These are phyloP conservation scores for Lepidostoma basale DNA, from an alignment of 1,140 invertebrate genomes.

Conservation along the genomic window DNA sequence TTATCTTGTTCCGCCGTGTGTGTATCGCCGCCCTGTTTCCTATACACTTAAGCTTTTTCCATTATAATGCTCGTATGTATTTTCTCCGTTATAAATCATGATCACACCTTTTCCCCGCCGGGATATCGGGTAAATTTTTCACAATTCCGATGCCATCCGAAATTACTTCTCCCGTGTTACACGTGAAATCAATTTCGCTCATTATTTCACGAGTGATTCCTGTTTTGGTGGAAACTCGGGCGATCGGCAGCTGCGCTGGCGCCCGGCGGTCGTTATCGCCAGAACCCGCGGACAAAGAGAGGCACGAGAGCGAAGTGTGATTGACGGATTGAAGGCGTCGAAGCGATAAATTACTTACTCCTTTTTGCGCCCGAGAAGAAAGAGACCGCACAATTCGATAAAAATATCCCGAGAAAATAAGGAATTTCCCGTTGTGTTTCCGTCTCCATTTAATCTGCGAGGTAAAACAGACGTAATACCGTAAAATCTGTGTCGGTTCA, in stretches of 20 bases:
- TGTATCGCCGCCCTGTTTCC: no score
- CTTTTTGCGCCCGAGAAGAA: slow-evolving; percentile 19
- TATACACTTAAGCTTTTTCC: no score
- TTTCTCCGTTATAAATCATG: no score
- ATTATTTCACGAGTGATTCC: slow-evolving; percentile 2
- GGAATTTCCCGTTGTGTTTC: background rate
- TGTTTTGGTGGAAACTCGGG: slow-evolving; percentile 8
- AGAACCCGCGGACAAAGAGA: slow-evolving; percentile 14
- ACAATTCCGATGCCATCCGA: background rate
- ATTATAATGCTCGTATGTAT: no score
- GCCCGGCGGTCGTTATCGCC: slow-evolving; percentile 5
- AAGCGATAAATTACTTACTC: slow-evolving; percentile 24
- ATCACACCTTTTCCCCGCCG: no score
- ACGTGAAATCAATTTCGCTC: background rate
- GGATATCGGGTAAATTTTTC: background rate
- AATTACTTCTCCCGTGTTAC: background rate
- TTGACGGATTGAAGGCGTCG: slow-evolving; percentile 26
- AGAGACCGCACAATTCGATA: slow-evolving; percentile 12
- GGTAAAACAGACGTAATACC: background rate
- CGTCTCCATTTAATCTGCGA: background rate
- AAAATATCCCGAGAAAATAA: slow-evolving; percentile 12
- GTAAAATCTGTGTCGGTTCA: no score
- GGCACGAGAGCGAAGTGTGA: slow-evolving; percentile 9
- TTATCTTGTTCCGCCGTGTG: no score
- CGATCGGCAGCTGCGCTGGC: background rate